These are phyloP conservation scores for Rhysida immarginata DNA, from an alignment of 1,140 invertebrate genomes.

Conservation along the genomic window DNA sequence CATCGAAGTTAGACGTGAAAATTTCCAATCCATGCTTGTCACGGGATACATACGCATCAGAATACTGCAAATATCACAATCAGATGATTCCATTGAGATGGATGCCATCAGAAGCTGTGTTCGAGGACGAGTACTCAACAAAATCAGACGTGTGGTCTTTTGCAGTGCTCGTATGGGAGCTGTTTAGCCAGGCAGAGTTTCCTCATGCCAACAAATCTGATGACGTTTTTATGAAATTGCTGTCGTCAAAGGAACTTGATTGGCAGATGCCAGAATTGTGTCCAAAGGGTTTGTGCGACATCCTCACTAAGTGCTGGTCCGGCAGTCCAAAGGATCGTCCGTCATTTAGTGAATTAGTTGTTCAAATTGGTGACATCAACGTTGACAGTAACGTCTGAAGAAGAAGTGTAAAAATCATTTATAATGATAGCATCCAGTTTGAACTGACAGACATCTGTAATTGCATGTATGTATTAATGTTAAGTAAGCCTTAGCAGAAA, in stretches of 20 bases:
- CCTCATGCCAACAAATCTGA: slow-evolving; percentile 69
- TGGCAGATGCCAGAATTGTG: slow-evolving; percentile 41
- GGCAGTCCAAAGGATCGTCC: slow-evolving; percentile 47
- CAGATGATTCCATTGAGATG: slow-evolving; percentile 62
- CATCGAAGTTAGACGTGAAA: slow-evolving; percentile 65
- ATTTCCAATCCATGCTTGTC: slow-evolving; percentile 62
- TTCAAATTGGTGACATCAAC: slow-evolving; percentile 13
- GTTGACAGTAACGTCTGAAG: slow-evolving; percentile 17
- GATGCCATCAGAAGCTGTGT: slow-evolving; percentile 72
- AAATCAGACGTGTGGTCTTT: slow-evolving; percentile 91
- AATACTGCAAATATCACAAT: slow-evolving; percentile 45
- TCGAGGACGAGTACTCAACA: slow-evolving; percentile 80
- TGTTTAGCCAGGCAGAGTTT: slow-evolving; percentile 68
- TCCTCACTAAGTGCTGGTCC: slow-evolving; percentile 43
- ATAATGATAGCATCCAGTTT: no score
- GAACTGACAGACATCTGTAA: no score
- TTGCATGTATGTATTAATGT: no score
- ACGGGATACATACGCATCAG: slow-evolving; percentile 66
- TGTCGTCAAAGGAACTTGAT: slow-evolving; percentile 45
- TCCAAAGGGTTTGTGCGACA: slow-evolving; percentile 42
- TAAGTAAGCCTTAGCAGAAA: no score
- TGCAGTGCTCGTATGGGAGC: slow-evolving; percentile 78
- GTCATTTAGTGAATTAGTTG: slow-evolving; percentile 37
- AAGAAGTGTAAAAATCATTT: no score
- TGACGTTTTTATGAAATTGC: slow-evolving; percentile 50